Conservation (phyloP, 1,140 invertebrate genomes). For the Psix sp. region DNA sequence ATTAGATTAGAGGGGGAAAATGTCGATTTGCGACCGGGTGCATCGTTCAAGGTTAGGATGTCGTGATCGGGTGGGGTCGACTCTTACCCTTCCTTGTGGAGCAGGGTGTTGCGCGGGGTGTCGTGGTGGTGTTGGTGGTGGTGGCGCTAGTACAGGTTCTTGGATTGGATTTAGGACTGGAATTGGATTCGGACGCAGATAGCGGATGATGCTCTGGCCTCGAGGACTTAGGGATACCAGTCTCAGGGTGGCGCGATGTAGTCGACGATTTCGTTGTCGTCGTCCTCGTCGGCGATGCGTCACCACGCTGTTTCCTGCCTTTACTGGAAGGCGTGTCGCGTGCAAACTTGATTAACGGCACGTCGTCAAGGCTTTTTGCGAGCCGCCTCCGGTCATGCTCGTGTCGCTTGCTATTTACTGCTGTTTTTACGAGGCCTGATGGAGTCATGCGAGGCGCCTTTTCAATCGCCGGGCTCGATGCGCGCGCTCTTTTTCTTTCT, state of each 20-base stretch:
- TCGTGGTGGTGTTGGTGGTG: slow-evolving; percentile 77
- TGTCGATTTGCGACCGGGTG: slow-evolving; percentile 63
- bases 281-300: slow-evolving; percentile 49
- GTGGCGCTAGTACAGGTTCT: slow-evolving; percentile 76
- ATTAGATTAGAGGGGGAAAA: slow-evolving; percentile 70
- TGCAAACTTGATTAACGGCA: slow-evolving; percentile 68
- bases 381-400: slow-evolving; percentile 75
- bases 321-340: slow-evolving; percentile 18
- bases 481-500: slow-evolving; percentile 55
- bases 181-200: slow-evolving; percentile 62
- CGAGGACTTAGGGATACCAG: slow-evolving; percentile 53
- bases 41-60: slow-evolving; percentile 58
- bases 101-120: slow-evolving; percentile 78
- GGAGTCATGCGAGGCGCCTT: slow-evolving; percentile 78
- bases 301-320: slow-evolving; percentile 42
- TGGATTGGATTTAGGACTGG: slow-evolving; percentile 73
- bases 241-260: slow-evolving; percentile 68
- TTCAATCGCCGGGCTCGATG: slow-evolving; percentile 47
- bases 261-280: slow-evolving; percentile 46
- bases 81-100: slow-evolving; percentile 78
- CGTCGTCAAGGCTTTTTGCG: slow-evolving; percentile 66
- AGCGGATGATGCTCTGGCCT: slow-evolving; percentile 27
- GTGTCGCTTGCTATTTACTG: slow-evolving; percentile 80
- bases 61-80: slow-evolving; percentile 75
- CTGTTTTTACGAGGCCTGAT: slow-evolving; percentile 81